Base-by-base conservation (phyloP, 2,888 invertebrate species). In the Emmelina monodactyla region DNA sequence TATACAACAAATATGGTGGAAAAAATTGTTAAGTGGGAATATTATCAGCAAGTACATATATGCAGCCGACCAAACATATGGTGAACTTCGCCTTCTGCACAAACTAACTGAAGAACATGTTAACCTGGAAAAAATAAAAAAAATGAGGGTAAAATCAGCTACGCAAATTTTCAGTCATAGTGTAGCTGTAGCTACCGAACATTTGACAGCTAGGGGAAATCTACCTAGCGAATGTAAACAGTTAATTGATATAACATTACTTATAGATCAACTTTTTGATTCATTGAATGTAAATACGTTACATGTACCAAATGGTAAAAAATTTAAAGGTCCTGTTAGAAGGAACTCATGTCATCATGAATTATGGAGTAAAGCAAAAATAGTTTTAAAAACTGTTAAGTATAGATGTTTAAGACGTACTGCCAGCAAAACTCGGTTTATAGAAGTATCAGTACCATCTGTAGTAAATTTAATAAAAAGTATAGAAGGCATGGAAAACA, bases 141-240 rank as follows among this genome's bases (percentile, higher is more conserved):
- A 52, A 44, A 53, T 52, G 48, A 32, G 40, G 2, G 52, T 51
- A 0, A 51, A 50, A 22, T n/a, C 33, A 2, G 51, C 51, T 2
- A 36, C 50, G 6, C 50, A 56, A 38, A 2, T 55, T 5, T 50
- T 56, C 22, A 56, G 52, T 16, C 52, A 51, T 22, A 46, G 48
- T 28, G 45, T 53, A 5, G 50, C 50, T 6, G 46, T 50, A 1
- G 48, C 34, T 1, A 34, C 50, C 14, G 42, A 45, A 16, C 44
- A 46, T 32, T 22, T 44, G 25, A 44, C 41, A 2, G 40, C 43
- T 4, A 37, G 45, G 14, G 40, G 37, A 2, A 22, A 33, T 22
- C 11, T 46, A 2, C 40, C 42, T 2, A 11, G 16, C 28, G 45
- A 46, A 28, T 46, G 45, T 22, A 6, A 32, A 2, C 12, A 45